These are phyloP conservation scores for Pachycephus smyrnensis DNA, from an alignment of 2,888 invertebrate species.

Conservation along the genomic window DNA sequence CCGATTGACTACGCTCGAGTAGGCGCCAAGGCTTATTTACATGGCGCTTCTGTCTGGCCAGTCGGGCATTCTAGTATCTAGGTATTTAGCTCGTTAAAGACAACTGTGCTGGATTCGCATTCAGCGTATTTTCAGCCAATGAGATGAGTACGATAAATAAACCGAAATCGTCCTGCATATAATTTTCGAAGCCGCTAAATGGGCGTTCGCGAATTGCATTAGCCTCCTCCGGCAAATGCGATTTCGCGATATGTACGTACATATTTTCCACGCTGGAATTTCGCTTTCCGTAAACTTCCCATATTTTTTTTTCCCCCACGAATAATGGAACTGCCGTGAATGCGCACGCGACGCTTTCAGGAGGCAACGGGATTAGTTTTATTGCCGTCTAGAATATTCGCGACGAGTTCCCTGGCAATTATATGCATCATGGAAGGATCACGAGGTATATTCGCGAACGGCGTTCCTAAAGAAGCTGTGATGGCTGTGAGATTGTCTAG, in stretches of 20 bases:
- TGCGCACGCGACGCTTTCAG: background rate
- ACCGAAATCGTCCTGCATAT: background rate
- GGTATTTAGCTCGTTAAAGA: background rate
- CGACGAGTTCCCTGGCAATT: background rate
- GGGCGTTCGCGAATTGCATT: background rate
- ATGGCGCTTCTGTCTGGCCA: conserved; percentile 6
- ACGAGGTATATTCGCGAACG: background rate
- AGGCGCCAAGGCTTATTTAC: conserved; percentile 8
- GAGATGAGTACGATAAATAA: conserved; percentile 3
- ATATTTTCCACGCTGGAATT: background rate
- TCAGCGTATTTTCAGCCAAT: background rate
- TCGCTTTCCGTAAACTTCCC: background rate
- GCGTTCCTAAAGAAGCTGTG: background rate
- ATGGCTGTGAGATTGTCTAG: background rate
- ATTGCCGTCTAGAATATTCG: background rate
- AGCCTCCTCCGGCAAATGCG: background rate
- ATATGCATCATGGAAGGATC: background rate
- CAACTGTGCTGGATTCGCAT: background rate
- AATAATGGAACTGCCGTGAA: background rate
- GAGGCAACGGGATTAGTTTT: background rate
- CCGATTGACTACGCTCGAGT: background rate
- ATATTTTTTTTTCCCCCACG: background rate
- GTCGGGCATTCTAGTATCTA: background rate
- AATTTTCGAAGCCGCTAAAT: background rate
- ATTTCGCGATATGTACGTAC: background rate